These are phyloP conservation scores for Helicoverpa assulta DNA, from an alignment of 2,888 invertebrate genomes.

Conservation along the genomic window DNA sequence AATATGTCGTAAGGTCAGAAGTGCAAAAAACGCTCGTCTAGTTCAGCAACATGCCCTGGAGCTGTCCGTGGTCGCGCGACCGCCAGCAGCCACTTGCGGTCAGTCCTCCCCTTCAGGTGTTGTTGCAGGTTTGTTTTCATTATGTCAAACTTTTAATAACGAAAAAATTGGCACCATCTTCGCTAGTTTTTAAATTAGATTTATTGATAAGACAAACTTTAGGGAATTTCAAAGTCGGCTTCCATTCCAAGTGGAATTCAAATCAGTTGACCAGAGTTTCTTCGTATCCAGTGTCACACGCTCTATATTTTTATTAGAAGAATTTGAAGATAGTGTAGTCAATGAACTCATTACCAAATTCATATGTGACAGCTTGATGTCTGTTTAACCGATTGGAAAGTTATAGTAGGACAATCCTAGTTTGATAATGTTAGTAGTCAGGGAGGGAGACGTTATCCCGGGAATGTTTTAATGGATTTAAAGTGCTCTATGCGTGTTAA, in stretches of 20 bases:
- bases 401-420: conserved; percentile 74
- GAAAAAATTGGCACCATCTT: neutral
- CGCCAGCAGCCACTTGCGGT: conserved; percentile 78
- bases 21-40: conserved; percentile 68
- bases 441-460: conserved; percentile 73
- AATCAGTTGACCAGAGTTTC: conserved; percentile 27
- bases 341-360: conserved; percentile 76
- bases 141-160: conserved; percentile 8
- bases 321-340: conserved; percentile 70
- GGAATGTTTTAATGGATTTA: conserved; percentile 85
- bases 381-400: conserved; percentile 72
- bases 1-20: conserved; percentile 70
- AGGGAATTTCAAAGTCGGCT: conserved; percentile 7
- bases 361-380: conserved; percentile 68
- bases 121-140: conserved; percentile 79
- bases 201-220: no score
- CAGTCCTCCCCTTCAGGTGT: conserved; percentile 78
- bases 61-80: conserved; percentile 86
- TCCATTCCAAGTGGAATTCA: conserved; percentile 25
- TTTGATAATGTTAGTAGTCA: conserved; percentile 76
- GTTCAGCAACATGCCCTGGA: conserved; percentile 82
- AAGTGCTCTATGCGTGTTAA: conserved; percentile 81
- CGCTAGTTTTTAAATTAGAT: no score
- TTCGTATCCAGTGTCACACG: conserved; percentile 31
- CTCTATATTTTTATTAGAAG: conserved; percentile 65